Base-by-base conservation (phyloP, 2,797 vertebrate genomes). In the Notamacropus eugenii region DNA sequence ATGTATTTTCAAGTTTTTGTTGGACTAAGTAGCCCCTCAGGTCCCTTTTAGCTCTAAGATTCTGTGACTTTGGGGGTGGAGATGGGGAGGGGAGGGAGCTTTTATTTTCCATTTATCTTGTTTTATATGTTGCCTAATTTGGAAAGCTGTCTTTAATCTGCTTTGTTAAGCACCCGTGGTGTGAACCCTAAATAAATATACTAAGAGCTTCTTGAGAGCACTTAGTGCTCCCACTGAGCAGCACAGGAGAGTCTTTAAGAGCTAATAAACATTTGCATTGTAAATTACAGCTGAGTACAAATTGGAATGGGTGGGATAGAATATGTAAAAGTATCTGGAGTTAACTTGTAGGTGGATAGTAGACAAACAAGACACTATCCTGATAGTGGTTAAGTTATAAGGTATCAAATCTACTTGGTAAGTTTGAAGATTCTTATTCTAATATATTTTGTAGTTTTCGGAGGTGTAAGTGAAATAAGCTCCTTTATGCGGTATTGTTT, bases 241-340 rank as follows among this genome's bases (percentile, higher is more conserved):
- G 82, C 12, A 56, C 12, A 94, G 93, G 96, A 95, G 87, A 5
- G 59, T 92, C 95, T 95, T 91, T 91, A 90, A 92, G 46, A 91
- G 54, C 8, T 91, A 92, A 95, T 96, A 93, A 96, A 91, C 91
- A 93, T 52, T 29, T 94, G 24, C 28, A 55, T 22, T 93, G 56
- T 92, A 95, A 96, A 97, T 90, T 93, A 62, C 92, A 92, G 27
- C 34, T 92, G 82, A 94, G 92, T 40, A 91, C 59, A n/a, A 93
- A 91, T 91, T 54, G 40, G 10, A 90, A 40, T 91, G 31, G 90
- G 16, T 55, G 29, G 46, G 55, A 8, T 8, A 67, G 52, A 92
- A 29, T 94, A 91, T 92, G 34, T 91, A 27, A 93, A 96, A 46
- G 24, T 46, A n/a, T 29, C 40, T 90, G 91, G n/a, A 91, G 12